Evolutionary conservation across 1,140 invertebrate species (phyloP), one percentile per base, ranked within the genome.

Genomic region (Ceratina japonica): DNA sequence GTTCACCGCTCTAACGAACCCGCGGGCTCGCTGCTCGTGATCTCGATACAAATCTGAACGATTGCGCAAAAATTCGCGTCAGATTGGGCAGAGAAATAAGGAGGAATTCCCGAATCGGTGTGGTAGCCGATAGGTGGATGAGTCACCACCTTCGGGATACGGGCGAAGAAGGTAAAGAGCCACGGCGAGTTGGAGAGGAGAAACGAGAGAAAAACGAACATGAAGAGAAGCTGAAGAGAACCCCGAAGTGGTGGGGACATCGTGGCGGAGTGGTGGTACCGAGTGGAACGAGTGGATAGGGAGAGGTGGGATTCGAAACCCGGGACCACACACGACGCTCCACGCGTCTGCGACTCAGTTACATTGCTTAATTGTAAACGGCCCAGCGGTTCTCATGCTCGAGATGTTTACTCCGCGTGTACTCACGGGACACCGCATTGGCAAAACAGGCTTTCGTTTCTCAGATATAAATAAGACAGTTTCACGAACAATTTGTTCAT

Each of bases 331-430:
- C 92, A 92, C 91, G 91, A 92, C 86, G 91, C 89, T 91, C 92
- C 91, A 92, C 91, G 91, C 91, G 92, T 92, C 91, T 92, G 87
- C 89, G 91, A 91, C 91, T 93, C 88, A 89, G 91, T 92, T 91
- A 92, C 91, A 92, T 92, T 92, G 91, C 91, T 92, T 93, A 93
- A 93, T 93, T 93, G 91, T 92, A 92, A 92, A 92, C 89, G 91
- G 85, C 85, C 74, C 91, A 92, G 91, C 63, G 92, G 88, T 77
- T 90, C 91, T 91, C 92, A 93, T 74, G 27, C 51, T 16, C 10
- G 15, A 20, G 18, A 24, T 74, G 51, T 58, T 58, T 44, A 22
- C 12, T 51, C 16, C 24, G 18, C 10, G 13, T 20, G n/a, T 24
- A n/a, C 37, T 27, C n/a, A 18, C 54, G n/a, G n/a, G n/a, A 44